Evolutionary conservation across 2,888 invertebrate genomes (phyloP).

Genomic region (Netelia virgata): DNA sequence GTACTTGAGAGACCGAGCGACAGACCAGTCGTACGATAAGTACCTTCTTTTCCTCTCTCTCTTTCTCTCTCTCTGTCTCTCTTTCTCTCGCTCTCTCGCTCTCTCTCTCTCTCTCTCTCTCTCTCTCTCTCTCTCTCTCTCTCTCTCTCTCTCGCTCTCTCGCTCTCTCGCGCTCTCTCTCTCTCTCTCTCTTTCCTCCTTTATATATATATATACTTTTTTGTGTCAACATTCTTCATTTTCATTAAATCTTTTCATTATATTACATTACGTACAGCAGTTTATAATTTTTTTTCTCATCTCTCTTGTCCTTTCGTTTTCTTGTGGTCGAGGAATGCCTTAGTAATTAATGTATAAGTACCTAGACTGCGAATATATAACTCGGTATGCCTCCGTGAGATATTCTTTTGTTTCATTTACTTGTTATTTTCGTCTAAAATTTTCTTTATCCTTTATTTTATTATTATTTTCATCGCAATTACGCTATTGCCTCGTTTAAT

Average conservation of each 20-base stretch:
- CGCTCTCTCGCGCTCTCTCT: conserved; percentile 41
- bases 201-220: background rate
- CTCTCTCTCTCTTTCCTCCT: too few species aligned
- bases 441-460: conserved; percentile 2
- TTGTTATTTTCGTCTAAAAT: conserved; percentile 22
- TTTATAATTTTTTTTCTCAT: conserved; percentile 74
- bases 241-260: conserved; percentile 70
- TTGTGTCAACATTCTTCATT: conserved; percentile 71
- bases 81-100: too few species aligned
- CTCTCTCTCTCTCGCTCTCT: too few species aligned
- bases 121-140: too few species aligned
- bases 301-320: conserved; percentile 57
- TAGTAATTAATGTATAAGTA: conserved; percentile 53
- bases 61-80: conserved; percentile 57
- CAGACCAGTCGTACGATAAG: conserved; percentile 76
- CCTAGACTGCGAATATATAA: conserved; percentile 63
- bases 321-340: conserved; percentile 79
- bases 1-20: conserved; percentile 73
- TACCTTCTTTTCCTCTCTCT: conserved; percentile 75
- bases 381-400: conserved; percentile 47
- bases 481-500: conserved; percentile 2
- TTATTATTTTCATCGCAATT: conserved; percentile 16
- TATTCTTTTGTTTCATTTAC: conserved; percentile 26
- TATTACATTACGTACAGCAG: conserved; percentile 82
- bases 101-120: too few species aligned